Evolutionary conservation across 1,140 invertebrate genomes (phyloP).

Genomic region (Maniola jurtina): DNA sequence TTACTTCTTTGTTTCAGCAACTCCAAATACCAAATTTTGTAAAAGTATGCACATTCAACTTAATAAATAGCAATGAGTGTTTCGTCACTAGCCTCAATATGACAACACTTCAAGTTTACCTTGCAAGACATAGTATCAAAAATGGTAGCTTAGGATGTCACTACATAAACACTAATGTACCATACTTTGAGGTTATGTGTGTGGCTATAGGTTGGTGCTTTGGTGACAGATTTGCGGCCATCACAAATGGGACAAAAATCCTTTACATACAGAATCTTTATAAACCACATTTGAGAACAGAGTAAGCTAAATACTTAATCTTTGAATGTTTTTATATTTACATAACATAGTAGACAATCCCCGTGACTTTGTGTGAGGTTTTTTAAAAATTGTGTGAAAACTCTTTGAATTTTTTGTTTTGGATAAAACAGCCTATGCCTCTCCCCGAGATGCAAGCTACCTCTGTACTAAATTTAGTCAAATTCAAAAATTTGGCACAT

Average conservation of each 20-base stretch:
- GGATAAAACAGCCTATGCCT: too few relatives aligned
- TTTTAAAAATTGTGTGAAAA: too few relatives aligned
- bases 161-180: slow-evolving; percentile 36
- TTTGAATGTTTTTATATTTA: neutral
- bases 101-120: slow-evolving; percentile 25
- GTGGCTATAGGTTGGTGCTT: slow-evolving; percentile 60
- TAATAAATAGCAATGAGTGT: slow-evolving; percentile 64
- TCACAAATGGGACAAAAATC: slow-evolving; percentile 56
- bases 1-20: slow-evolving; percentile 49
- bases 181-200: slow-evolving; percentile 47
- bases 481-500: too few relatives aligned
- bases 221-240: slow-evolving; percentile 60
- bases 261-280: slow-evolving; percentile 59
- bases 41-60: slow-evolving; percentile 59
- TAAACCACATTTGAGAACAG: slow-evolving; percentile 46
- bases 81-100: slow-evolving; percentile 45
- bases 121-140: slow-evolving; percentile 51
- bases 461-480: too few relatives aligned
- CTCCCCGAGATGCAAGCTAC: too few relatives aligned
- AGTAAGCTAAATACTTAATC: slow-evolving; percentile 38
- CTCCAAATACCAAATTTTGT: slow-evolving; percentile 46
- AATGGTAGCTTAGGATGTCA: slow-evolving; percentile 49
- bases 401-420: too few relatives aligned
- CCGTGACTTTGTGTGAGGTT: too few relatives aligned
- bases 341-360: too few relatives aligned